These are phyloP conservation scores for Drosophila biarmipes DNA, from an alignment of 1,140 invertebrate species.

Conservation along the genomic window DNA sequence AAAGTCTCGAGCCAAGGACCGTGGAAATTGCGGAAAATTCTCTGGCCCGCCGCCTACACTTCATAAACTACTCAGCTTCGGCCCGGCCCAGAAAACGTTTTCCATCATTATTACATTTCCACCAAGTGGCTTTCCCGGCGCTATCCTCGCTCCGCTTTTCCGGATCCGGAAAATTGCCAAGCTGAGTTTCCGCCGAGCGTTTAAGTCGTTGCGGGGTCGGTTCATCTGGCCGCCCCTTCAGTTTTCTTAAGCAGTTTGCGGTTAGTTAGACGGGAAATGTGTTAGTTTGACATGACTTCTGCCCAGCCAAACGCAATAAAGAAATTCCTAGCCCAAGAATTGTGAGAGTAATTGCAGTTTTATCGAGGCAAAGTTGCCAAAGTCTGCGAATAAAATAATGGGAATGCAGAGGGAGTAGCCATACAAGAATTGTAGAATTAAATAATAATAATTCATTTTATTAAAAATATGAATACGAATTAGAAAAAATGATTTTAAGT, in stretches of 20 bases:
- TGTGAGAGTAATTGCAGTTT: constrained; percentile 48
- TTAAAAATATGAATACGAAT: neutral
- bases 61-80: constrained; percentile 71
- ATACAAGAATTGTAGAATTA: neutral
- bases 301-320: constrained; percentile 44
- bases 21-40: constrained; percentile 61
- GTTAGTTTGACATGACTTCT: constrained; percentile 57
- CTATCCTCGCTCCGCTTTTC: neutral
- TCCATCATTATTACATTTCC: constrained; percentile 75
- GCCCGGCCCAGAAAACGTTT: constrained; percentile 32
- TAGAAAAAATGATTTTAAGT: neutral
- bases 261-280: constrained; percentile 71
- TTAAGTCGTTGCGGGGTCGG: constrained; percentile 35
- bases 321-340: constrained; percentile 42
- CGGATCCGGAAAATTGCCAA: neutral
- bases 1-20: constrained; percentile 44
- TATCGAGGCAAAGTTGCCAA: constrained; percentile 16
- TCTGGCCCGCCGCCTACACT: constrained; percentile 45
- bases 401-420: neutral
- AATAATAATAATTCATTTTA: no score
- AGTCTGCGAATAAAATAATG: constrained; percentile 14
- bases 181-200: constrained; percentile 39
- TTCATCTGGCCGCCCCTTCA: constrained; percentile 7
- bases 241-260: constrained; percentile 67
- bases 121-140: constrained; percentile 49